Evolutionary conservation across 2,113 vertebrate species (phyloP), one percentile per base, ranked within the genome.

Genomic region (Axis porcinus): DNA sequence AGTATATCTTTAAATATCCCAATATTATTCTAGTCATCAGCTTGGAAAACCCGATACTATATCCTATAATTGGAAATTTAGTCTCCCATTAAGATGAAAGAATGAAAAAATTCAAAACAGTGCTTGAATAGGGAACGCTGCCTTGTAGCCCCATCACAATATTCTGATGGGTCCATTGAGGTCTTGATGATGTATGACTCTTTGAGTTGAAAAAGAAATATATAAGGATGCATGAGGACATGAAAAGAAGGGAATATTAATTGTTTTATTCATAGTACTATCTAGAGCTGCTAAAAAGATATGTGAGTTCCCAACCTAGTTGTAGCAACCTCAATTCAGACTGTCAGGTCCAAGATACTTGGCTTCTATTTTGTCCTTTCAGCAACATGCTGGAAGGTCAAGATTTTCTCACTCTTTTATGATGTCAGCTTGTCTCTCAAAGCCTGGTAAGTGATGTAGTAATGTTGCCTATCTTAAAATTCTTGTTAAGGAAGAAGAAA

Each of bases 1-100:
- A 84, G 28, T 92, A 90, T 83, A 64, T 67, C 50, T 90, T 92
- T 95, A 86, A 93, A 85, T 91, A 91, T 43, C 55, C 62, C 55
- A 64, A 58, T 89, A 67, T 76, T 43, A 86, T 47, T 90, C 89
- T 85, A 93, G 25, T 76, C 83, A 93, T 94, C 78, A 96, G 21
- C 10, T 54, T 52, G 15, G 78, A 90, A 91, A 82, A 36, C 19
- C 6, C 55, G 55, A 93, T 79, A 67, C 16, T 79, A 2, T 95
- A 54, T 64, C n/a, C 28, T 13, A 5, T 88, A 79, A 45, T 52
- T 85, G 33, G 76, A 95, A 60, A 94, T 82, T 60, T 54, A 86
- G 36, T 85, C 12, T 88, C 50, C 54, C 7, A 6, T 84, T 62
- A 94, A 43, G 11, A 85, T 58, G 21, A 33, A 92, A 94, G 62